Conservation (phyloP, 2,113 vertebrate species). For the Synchiropus splendidus region DNA sequence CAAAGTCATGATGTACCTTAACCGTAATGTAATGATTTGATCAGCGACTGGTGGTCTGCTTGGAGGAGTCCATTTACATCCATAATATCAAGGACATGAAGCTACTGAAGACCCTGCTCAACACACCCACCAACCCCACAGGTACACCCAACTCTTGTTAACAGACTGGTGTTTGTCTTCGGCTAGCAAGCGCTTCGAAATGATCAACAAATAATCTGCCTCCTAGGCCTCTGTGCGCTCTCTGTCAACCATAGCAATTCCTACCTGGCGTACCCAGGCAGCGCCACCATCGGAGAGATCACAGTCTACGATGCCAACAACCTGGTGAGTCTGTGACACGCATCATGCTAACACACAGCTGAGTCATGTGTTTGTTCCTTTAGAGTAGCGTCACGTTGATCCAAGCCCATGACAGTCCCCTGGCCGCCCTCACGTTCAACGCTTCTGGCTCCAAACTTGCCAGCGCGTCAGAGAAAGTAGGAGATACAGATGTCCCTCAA, state of each 20-base stretch:
- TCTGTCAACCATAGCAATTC: conserved; percentile 93
- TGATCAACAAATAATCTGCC: not conserved
- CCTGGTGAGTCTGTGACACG: conserved; percentile 70
- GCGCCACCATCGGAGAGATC: conserved; percentile 81
- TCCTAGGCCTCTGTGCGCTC: conserved; percentile 84
- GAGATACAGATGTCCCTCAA: conserved; percentile 7
- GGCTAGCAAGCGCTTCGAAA: not conserved
- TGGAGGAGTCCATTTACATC: conserved; percentile 87
- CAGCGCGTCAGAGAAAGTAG: conserved; percentile 86
- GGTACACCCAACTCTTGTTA: conserved; percentile 52
- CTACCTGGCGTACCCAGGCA: conserved; percentile 89
- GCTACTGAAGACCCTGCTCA: conserved; percentile 85
- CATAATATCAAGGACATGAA: conserved; percentile 98
- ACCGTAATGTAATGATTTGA: too few species aligned
- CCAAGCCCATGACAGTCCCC: conserved; percentile 81
- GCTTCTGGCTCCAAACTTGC: conserved; percentile 79
- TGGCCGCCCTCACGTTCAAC: conserved; percentile 87
- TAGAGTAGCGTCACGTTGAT: conserved; percentile 81
- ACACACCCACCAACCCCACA: conserved; percentile 78
- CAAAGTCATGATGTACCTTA: too few species aligned
- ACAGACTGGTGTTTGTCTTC: not conserved
- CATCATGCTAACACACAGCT: not conserved
- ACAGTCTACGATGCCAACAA: conserved; percentile 85
- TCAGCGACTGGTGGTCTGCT: conserved; percentile 83
- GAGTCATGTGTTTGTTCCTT: conserved; percentile 2